Base-by-base conservation (phyloP, 2,888 invertebrate genomes). In the Ophion costatus region DNA sequence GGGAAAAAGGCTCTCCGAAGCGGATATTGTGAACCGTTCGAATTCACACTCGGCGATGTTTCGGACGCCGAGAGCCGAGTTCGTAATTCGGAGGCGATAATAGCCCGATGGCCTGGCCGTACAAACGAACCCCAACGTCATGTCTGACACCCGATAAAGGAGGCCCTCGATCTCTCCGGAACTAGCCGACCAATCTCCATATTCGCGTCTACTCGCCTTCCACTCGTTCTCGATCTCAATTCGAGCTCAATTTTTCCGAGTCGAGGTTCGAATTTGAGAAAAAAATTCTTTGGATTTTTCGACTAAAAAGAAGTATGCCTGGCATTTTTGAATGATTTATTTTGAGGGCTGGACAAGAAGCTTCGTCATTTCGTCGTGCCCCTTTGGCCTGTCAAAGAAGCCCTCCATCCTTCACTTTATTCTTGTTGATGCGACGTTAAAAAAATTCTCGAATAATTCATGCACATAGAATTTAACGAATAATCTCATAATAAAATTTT, bases 11-110 rank as follows among this genome's bases (percentile, higher is more conserved):
- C 61, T 45, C 29, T 38, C 45, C 22, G 20, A 56, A 22, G 17
- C 24, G 63, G 20, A 77, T 75, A 69, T 61, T 64, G 83, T 71
- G 66, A 84, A 71, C 80, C 77, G 77, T 84, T 76, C 71, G 57
- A 80, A 77, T 80, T 77, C 45, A 74, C 77, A 74, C 63, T 66
- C 76, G 24, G 20, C 71, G 51, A 29, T 76, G 61, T 51, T 61
- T 63, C 61, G n/a, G 78, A 22, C 74, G 20, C 42, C 14, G 79
- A 79, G 64, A 29, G 79, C 70, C 33, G 42, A 24, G 61, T 22
- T 70, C 51, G 61, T 38, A 76, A 73, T 67, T 66, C 67, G 45
- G 45, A 77, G 66, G 61, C 80, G 80, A 80, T 80, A 84, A 80
- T 80, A 67, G 73, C 66, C 63, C 67, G 45, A 33, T 61, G 76